phyloP scores from a whole-genome alignment of 2,888 invertebrate genomes.

The Andrena praecox region DNA sequence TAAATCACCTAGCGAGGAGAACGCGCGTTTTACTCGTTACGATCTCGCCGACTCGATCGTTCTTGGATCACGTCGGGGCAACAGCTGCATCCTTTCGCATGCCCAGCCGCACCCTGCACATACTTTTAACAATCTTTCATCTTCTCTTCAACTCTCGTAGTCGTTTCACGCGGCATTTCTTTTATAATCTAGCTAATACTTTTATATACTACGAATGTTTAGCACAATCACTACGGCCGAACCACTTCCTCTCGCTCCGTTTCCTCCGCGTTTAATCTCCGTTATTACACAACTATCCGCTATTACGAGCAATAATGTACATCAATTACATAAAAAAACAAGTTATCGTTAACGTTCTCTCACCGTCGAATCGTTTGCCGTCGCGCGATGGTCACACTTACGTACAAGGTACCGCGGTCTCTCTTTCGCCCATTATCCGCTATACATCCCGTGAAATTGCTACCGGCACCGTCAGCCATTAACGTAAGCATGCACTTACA shows the following conservation, averaged over 20 bases:
- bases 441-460: slow-evolving; percentile 41
- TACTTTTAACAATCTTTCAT: slow-evolving; percentile 54
- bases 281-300: slow-evolving; percentile 68
- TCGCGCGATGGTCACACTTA: slow-evolving; percentile 68
- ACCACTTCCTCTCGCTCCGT: slow-evolving; percentile 38
- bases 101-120: slow-evolving; percentile 69
- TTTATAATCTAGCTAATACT: slow-evolving; percentile 74
- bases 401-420: slow-evolving; percentile 60
- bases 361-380: slow-evolving; percentile 50
- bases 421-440: slow-evolving; percentile 27
- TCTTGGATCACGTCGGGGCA: slow-evolving; percentile 49
- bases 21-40: slow-evolving; percentile 59
- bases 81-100: slow-evolving; percentile 30
- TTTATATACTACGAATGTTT: slow-evolving; percentile 75
- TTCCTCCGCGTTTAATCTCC: slow-evolving; percentile 37
- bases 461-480: slow-evolving; percentile 46
- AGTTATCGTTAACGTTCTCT: slow-evolving; percentile 67
- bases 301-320: slow-evolving; percentile 82
- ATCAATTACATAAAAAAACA: slow-evolving; percentile 82
- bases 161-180: slow-evolving; percentile 60
- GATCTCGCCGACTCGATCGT: slow-evolving; percentile 62
- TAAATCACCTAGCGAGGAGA: not conserved
- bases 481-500: slow-evolving; percentile 33
- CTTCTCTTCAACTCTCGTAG: slow-evolving; percentile 50
- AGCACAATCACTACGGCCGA: slow-evolving; percentile 73